Percentiles rank a stretch among this genome's conserved stretches.
Conservation (phyloP, 2,113 vertebrate genomes). For the Merops nubicus region DNA sequence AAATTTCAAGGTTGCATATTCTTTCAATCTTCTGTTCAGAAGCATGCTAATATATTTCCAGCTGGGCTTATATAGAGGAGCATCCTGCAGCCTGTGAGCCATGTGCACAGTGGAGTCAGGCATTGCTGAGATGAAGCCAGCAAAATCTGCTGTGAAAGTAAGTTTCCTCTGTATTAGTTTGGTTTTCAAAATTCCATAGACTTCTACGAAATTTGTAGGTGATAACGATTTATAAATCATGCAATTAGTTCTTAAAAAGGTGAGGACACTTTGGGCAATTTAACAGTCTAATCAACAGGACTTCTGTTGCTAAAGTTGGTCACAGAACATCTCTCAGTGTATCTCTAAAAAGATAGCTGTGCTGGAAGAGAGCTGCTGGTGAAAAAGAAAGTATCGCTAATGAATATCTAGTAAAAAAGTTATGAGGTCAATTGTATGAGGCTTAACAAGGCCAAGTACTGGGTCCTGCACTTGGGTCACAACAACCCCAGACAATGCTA, state of each 20-base stretch:
- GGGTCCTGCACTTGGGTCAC: no score
- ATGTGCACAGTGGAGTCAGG: fast-evolving
- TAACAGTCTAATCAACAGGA: not conserved
- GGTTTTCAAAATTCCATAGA: not conserved
- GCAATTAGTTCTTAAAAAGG: not conserved
- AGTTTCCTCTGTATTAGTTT: not conserved
- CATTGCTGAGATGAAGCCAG: not conserved
- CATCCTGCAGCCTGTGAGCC: not conserved
- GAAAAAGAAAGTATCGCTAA: not conserved
- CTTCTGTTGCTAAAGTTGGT: not conserved
- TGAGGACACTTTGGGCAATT: not conserved
- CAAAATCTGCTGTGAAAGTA: not conserved
- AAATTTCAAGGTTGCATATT: not conserved
- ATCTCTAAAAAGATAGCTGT: not conserved
- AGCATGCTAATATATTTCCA: not conserved
- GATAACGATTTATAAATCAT: not conserved
- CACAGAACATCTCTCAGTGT: not conserved
- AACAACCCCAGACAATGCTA: no score
- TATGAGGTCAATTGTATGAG: no score
- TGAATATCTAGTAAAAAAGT: not conserved
- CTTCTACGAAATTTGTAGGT: not conserved
- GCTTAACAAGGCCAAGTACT: no score
- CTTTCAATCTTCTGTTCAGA: not conserved
- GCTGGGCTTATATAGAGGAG: not conserved
- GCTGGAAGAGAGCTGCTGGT: not conserved